Conservation (phyloP, 2,888 invertebrate species). For the Heteromyza rotundicornis region DNA sequence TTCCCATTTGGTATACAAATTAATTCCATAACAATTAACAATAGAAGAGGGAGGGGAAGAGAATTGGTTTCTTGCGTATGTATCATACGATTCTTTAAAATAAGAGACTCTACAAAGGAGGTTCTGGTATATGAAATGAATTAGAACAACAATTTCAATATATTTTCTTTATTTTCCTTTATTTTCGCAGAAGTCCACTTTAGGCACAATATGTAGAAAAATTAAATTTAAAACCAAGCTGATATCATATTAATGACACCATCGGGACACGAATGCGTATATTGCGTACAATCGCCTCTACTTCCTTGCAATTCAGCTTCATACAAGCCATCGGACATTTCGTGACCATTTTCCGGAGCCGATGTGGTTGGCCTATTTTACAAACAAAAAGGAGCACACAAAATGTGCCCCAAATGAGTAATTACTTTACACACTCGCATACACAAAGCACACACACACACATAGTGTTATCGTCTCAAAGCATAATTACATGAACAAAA, state of each 20-base stretch:
- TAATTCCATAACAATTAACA: too few relatives aligned
- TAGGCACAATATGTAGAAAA: conserved; percentile 9
- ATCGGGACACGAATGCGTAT: conserved; percentile 46
- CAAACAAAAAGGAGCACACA: conserved; percentile 20
- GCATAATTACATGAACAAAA: conserved; percentile 71
- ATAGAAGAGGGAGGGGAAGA: too few relatives aligned
- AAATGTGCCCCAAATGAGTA: conserved; percentile 34
- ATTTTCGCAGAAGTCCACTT: too few relatives aligned
- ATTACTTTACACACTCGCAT: conserved; percentile 29
- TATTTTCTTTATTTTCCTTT: too few relatives aligned
- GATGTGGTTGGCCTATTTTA: conserved; percentile 52
- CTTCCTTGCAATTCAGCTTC: conserved; percentile 41
- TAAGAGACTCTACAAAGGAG: too few relatives aligned
- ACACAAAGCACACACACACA: conserved; percentile 7
- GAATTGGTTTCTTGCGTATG: too few relatives aligned
- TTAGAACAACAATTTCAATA: too few relatives aligned
- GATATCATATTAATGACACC: conserved; percentile 55
- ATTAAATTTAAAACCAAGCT: conserved; percentile 34
- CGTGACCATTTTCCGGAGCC: conserved; percentile 42
- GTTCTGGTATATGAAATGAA: too few relatives aligned
- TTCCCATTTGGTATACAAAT: neutral
- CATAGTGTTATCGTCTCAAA: conserved; percentile 14
- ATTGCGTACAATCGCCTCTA: conserved; percentile 41
- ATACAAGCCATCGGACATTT: conserved; percentile 39
- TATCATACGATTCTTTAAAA: too few relatives aligned